These are phyloP conservation scores for Lutjanus campechanus DNA, from an alignment of 2,797 vertebrate species.

Conservation along the genomic window DNA sequence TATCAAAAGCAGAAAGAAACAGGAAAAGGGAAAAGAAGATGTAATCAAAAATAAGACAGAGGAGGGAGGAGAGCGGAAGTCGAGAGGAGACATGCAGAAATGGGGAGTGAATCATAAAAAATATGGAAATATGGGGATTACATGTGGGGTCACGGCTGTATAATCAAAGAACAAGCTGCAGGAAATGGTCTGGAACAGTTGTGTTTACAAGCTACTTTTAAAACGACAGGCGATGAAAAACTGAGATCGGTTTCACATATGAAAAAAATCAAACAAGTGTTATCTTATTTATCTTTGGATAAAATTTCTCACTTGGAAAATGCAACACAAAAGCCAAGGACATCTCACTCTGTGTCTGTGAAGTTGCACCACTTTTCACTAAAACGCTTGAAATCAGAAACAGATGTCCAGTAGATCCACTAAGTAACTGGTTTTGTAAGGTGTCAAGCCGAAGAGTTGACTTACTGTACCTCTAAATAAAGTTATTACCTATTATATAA, in stretches of 20 bases:
- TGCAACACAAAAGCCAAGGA: not conserved
- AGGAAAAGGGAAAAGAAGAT: constrained; percentile 12
- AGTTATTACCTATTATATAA: too few species aligned
- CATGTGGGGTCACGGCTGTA: not conserved
- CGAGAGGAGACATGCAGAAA: constrained; percentile 2
- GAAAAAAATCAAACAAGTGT: not conserved
- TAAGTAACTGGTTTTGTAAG: too few species aligned
- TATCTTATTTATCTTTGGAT: not conserved
- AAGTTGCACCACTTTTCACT: too few species aligned
- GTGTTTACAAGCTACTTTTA: not conserved
- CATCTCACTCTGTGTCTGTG: too few species aligned
- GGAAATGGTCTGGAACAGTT: not conserved
- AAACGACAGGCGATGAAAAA: not conserved
- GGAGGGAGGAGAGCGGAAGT: constrained; percentile 3
- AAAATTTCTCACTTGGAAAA: not conserved
- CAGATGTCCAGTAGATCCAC: too few species aligned
- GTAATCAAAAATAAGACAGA: not conserved
- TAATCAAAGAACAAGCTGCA: constrained; percentile 4
- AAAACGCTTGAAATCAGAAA: too few species aligned
- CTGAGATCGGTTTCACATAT: not conserved
- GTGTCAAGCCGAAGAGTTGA: too few species aligned
- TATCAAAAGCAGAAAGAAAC: not conserved
- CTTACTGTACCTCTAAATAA: too few species aligned
- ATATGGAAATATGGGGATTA: not conserved
- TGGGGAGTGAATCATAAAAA: constrained; percentile 18